Base-by-base conservation (phyloP, 2,113 vertebrate species). In the Guaruba guarouba region DNA sequence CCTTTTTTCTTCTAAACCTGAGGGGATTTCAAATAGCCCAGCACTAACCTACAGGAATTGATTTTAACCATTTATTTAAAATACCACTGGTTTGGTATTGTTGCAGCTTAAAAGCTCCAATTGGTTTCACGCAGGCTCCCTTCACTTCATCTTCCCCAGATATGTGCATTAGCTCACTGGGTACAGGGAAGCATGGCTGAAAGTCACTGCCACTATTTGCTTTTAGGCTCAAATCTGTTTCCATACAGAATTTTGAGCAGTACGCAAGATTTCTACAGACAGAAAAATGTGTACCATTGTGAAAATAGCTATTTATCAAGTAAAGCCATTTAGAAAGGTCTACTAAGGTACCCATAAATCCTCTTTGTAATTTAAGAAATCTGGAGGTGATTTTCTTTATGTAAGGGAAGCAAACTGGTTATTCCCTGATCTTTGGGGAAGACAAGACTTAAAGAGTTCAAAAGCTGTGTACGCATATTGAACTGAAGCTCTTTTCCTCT, bases 31-130 rank as follows among this genome's bases (percentile, higher is more conserved):
- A 85, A 80, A 23, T 54, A 87, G 70, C 16, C 59, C 66, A 73
- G 78, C 70, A 49, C 44, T 89, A 92, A 88, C 62, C 0, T 2
- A 61, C 10, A 79, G 39, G 57, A 82, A 92, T 79, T 79, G 75
- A 88, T 71, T 88, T n/a, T 61, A 88, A 84, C 57, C 44, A 19
- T 81, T 86, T 74, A 81, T 94, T 93, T 95, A 87, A 95, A 92
- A 92, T 35, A 82, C 39, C 63, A 52, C 27, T 5, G 3, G n/a
- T 44, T 95, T 37, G 63, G 13, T 52, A 71, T 39, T 43, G 69
- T 57, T 87, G 75, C 69, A 79, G 55, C 61, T 92, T 81, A 88
- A 77, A 39, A 84, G 86, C 79, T 92, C 70, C 16, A 41, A 57
- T 37, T 24, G 55, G 63, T 87, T 90, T 91, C 66, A 10, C 3